A percentile compares a stretch with the other conserved stretches of the same genome.
Conservation (phyloP, 2,113 vertebrate genomes). For the Apodemus sylvaticus region DNA sequence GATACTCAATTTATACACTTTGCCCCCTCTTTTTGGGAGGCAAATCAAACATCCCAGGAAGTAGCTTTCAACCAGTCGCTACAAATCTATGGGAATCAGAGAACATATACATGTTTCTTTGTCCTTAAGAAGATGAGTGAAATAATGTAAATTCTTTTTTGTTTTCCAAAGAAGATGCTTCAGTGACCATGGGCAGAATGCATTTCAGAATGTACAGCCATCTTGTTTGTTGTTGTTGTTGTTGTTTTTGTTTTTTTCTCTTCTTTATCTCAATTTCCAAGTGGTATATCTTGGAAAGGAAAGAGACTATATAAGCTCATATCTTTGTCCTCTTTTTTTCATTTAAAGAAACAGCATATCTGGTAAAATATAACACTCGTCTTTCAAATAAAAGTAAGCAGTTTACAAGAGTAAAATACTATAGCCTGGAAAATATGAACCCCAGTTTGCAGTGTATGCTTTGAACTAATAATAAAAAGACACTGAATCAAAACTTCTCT, state of each 20-base stretch:
- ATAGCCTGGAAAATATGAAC: not conserved
- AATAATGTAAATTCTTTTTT: not conserved
- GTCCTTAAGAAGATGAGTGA: not conserved
- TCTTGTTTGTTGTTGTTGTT: too few species aligned
- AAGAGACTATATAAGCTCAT: not conserved
- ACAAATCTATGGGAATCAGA: not conserved
- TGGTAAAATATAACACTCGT: not conserved
- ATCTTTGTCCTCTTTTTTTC: not conserved
- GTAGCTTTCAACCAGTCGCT: not conserved
- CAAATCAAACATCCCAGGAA: not conserved
- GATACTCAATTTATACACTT: too few species aligned
- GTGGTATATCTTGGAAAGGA: not conserved
- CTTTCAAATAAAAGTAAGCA: not conserved
- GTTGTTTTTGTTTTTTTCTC: not conserved
- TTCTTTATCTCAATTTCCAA: not conserved
- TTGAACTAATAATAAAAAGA: not conserved
- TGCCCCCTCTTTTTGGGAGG: not conserved
- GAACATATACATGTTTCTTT: not conserved
- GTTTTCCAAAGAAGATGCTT: not conserved
- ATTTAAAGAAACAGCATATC: not conserved
- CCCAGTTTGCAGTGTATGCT: not conserved
- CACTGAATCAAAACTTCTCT: not conserved
- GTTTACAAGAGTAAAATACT: not conserved
- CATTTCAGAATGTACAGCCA: not conserved
- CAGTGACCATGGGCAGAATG: not conserved